Conservation (phyloP, 2,888 invertebrate genomes). For the Therioaphis trifolii region DNA sequence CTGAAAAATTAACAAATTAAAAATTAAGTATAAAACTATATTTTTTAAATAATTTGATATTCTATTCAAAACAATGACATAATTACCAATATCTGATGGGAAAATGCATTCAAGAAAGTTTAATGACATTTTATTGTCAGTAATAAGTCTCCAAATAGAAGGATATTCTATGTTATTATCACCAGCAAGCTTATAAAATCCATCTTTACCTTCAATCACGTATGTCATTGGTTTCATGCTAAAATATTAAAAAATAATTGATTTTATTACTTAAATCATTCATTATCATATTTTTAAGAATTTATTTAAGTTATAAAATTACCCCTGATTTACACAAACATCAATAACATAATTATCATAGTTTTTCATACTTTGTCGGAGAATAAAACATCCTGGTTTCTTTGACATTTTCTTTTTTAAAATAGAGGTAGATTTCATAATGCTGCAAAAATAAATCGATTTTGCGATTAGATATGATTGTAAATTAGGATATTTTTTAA, state of each 20-base stretch:
- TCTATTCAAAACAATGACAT: constrained; percentile 22
- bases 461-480: too few relatives aligned
- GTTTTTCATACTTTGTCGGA: constrained; percentile 83
- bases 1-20: constrained; percentile 41
- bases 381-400: constrained; percentile 81
- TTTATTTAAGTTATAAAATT: constrained; percentile 52
- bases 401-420: constrained; percentile 82
- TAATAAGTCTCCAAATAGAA: constrained; percentile 75
- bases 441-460: constrained; percentile 20
- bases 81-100: constrained; percentile 86
- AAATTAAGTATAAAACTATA: constrained; percentile 4
- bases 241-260: constrained; percentile 39
- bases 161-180: constrained; percentile 71
- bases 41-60: background rate
- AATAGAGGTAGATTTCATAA: constrained; percentile 84
- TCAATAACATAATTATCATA: constrained; percentile 86
- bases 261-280: constrained; percentile 68
- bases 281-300: background rate
- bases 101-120: constrained; percentile 82
- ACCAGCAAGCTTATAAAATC: constrained; percentile 72
- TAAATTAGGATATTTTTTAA: too few relatives aligned
- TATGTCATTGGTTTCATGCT: constrained; percentile 76
- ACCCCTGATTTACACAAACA: constrained; percentile 72
- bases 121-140: constrained; percentile 75
- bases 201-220: constrained; percentile 73